A percentile compares a stretch with the other conserved stretches of the same genome.
Conservation (phyloP, 1,140 invertebrate species). For the Conus ventricosus region DNA sequence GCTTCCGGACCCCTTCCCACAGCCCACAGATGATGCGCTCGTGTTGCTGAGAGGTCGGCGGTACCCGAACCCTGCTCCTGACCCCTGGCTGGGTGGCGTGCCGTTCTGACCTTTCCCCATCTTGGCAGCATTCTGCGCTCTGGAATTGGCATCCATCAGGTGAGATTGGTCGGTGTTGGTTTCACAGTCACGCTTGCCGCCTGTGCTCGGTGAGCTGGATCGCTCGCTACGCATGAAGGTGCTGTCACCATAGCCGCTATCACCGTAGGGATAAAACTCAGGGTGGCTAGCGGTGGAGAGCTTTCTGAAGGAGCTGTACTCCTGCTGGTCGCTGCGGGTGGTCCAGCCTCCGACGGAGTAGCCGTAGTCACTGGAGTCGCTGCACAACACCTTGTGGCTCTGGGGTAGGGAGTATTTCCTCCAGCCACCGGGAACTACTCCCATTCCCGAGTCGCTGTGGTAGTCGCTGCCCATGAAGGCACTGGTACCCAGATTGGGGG, state of each 20-base stretch:
- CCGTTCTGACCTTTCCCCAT: constrained; percentile 29
- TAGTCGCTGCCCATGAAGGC: constrained; percentile 68
- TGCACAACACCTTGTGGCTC: constrained; percentile 59
- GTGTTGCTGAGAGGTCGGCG: constrained; percentile 68
- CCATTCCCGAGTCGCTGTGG: constrained; percentile 54
- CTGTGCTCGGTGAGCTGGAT: constrained; percentile 38
- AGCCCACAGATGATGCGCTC: constrained; percentile 66
- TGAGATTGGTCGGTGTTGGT: constrained; percentile 72
- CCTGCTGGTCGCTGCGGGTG: constrained; percentile 49
- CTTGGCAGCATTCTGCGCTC: constrained; percentile 47
- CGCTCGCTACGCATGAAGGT: constrained; percentile 57
- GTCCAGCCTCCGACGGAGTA: constrained; percentile 61
- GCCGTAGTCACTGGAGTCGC: constrained; percentile 67
- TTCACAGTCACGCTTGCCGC: constrained; percentile 67
- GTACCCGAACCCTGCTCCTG: constrained; percentile 62
- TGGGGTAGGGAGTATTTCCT: constrained; percentile 67
- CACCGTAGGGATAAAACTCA: constrained; percentile 63
- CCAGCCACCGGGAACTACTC: constrained; percentile 45
- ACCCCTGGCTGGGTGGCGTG: constrained; percentile 37
- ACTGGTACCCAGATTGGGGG: constrained; percentile 68
- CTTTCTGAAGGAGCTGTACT: constrained; percentile 62
- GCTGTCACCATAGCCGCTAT: constrained; percentile 52
- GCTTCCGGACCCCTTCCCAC: constrained; percentile 57
- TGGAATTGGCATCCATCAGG: constrained; percentile 65
- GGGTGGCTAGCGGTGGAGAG: constrained; percentile 65